Percentiles rank a stretch among this genome's conserved stretches.
Conservation (phyloP, 1,140 invertebrate genomes). For the Conus ventricosus region DNA sequence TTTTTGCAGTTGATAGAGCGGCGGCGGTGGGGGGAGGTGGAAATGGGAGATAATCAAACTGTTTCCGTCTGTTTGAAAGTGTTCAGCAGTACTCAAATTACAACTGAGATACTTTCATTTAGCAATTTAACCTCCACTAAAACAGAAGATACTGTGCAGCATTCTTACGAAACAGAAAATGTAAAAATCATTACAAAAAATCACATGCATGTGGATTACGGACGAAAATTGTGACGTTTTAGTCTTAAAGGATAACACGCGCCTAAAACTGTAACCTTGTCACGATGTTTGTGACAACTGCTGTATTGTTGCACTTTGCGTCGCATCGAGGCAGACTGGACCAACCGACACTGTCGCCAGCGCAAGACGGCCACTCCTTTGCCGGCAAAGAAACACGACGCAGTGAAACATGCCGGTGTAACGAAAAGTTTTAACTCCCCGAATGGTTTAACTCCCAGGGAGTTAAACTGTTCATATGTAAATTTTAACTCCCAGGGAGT, state of each 20-base stretch:
- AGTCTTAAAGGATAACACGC: too few species aligned
- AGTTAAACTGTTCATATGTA: too few species aligned
- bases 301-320: background rate
- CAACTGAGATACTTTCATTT: background rate
- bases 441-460: too few species aligned
- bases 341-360: too few species aligned
- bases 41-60: background rate
- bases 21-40: background rate
- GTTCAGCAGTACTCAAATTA: too few species aligned
- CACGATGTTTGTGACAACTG: background rate
- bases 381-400: background rate
- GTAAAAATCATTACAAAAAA: background rate
- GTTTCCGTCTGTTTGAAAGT: background rate
- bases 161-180: background rate
- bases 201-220: background rate
- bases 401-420: background rate
- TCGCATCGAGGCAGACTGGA: background rate
- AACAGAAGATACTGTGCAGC: background rate
- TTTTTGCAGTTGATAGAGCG: background rate
- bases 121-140: background rate
- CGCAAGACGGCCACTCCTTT: background rate
- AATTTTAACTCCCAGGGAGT: too few species aligned
- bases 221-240: background rate
- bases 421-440: too few species aligned
- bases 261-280: background rate